Evolutionary conservation across 2,888 invertebrate species (phyloP), one percentile per base, ranked within the genome.

Genomic region (Agrochola macilenta): DNA sequence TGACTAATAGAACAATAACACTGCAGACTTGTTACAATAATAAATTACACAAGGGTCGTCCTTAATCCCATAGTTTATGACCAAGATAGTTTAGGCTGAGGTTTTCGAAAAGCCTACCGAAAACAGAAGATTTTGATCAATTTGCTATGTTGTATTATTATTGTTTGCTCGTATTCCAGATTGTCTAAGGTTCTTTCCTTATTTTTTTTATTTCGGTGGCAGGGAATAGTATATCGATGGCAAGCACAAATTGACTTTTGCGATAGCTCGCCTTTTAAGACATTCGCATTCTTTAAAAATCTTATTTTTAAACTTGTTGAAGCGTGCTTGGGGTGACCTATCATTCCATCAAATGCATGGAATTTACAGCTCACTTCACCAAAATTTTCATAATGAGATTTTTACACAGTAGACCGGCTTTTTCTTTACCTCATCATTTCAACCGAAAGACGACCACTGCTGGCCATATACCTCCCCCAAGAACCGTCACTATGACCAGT

Each of bases 51-150:
- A 73, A 83, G 83, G 83, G 84, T 76, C 74, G 78, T 70, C 74
- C 78, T 74, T 86, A 86, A 88, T 87, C 88, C 77, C 52, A 60
- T 78, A 81, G 86, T 86, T 87, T 88, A 87, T 81, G 83, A 79
- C 69, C 73, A 61, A 86, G 72, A 86, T 81, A 76, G 81, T 81
- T 86, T 69, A 75, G 66, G 46, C 17, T 70, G 70, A 57, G 77
- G 81, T 83, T 75, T 64, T 83, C 74, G 58, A 75, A 86, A 72
- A 60, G 54, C 69, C 58, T 39, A 49, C 68, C 64, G 69, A 69
- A 66, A n/a, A 69, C 64, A 74, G 70, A 70, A 63, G 74, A 74
- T 72, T 63, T 71, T 73, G 49, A 75, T 75, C 65, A 69, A 69
- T 82, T 82, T 66, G 5, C 43, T 35, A n/a, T n/a, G 14, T n/a